These are phyloP conservation scores for Borostomias antarcticus DNA, from an alignment of 2,797 vertebrate species.

Conservation along the genomic window DNA sequence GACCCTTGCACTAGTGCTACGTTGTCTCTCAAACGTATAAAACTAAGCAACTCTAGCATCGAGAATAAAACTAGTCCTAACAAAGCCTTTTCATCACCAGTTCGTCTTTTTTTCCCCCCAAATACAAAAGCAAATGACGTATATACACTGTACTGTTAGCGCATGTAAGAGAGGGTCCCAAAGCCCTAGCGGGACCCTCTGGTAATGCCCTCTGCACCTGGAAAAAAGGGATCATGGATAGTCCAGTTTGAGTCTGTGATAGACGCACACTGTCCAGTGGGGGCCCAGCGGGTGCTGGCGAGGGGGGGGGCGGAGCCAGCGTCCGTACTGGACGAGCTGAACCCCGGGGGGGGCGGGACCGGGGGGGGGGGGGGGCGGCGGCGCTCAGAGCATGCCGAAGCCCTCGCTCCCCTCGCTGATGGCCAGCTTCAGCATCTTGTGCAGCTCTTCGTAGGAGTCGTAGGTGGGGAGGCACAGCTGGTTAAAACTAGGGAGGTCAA, in stretches of 20 bases:
- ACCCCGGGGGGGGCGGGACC: slow-evolving; percentile 26
- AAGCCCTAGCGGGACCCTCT: no score
- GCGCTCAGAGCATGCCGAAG: slow-evolving; percentile 95
- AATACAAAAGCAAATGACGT: slow-evolving; percentile 43
- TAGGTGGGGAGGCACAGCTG: slow-evolving; percentile 99
- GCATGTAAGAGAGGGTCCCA: no score
- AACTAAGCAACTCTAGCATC: slow-evolving; percentile 62
- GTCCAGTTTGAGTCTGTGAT: slow-evolving; percentile 20
- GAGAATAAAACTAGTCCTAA: slow-evolving; percentile 58
- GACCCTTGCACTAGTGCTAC: slow-evolving; percentile 49
- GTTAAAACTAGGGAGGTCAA: slow-evolving; percentile 95
- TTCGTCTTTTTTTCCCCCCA: slow-evolving; percentile 17
- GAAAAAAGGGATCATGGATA: slow-evolving; percentile 34
- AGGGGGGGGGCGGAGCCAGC: slow-evolving; percentile 26
- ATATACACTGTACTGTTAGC: slow-evolving; percentile 62
- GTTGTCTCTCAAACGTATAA: slow-evolving; percentile 59
- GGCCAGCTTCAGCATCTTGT: slow-evolving; percentile 98
- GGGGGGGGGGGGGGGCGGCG: no score
- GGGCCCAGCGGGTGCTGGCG: neutral
- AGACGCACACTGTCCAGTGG: slow-evolving; percentile 26
- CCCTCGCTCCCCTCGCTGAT: slow-evolving; percentile 99
- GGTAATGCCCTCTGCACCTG: no score
- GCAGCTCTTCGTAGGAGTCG: slow-evolving; percentile 98
- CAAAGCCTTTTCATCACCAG: slow-evolving; percentile 15
- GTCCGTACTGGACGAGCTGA: slow-evolving; percentile 24